Evolutionary conservation across 2,797 vertebrate genomes (phyloP), one percentile per base, ranked within the genome.

Genomic region (Sciurus carolinensis): DNA sequence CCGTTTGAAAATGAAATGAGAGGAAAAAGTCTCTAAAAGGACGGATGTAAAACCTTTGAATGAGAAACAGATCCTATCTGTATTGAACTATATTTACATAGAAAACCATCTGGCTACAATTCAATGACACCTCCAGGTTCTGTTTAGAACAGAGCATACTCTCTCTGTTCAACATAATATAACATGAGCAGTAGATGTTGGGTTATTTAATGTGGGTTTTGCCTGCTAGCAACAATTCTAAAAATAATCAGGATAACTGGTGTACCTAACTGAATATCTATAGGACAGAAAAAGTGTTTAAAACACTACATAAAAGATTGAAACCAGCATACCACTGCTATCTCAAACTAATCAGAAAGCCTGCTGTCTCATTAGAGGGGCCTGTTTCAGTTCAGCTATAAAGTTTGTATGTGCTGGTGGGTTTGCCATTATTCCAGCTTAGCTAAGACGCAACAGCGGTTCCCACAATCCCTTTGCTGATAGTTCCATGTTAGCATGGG

Each of bases 121-220:
- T 95, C 87, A 92, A 24, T 12, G 42, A 10, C 57, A 77, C 76
- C 72, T 95, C 76, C 62, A 79, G 73, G 59, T 87, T 96, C 90
- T 67, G 50, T 79, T 91, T 69, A 73, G 54, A 95, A 69, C 36
- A 90, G 33, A 92, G 81, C 79, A 15, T 5, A 77, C 18, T 79
- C 42, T 87, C 8, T 92, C 85, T 86, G 59, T 93, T 62, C 82
- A 76, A 87, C 69, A 59, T 17, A 82, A 79, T 91, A 82, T 76
- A 88, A 75, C n/a, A 71, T 64, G 28, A 96, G 59, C 79, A 42
- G 39, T 13, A 95, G 81, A 81, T 17, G 33, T 13, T 67, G 62
- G 72, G 75, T 89, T 97, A 47, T 95, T 97, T 96, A 81, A 86
- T n/a, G 80, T 52, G 44, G 18, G 13, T 64, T 96, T 95, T 91